Evolutionary conservation across 2,797 vertebrate species (phyloP), one percentile per base, ranked within the genome.

Genomic region (Synaphobranchus kaupii): DNA sequence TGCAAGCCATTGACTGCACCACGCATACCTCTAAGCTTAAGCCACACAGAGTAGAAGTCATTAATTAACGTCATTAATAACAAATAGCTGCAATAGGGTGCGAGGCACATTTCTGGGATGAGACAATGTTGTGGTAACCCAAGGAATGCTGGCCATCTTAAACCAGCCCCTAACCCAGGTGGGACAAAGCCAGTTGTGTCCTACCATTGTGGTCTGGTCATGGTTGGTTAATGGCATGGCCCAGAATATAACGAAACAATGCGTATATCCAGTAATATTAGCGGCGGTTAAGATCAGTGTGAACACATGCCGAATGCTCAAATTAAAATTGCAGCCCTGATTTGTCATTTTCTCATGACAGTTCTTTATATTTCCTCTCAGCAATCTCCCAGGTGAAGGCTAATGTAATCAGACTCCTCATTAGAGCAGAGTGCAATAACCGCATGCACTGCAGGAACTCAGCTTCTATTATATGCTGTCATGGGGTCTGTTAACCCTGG

Each of bases 341-440:
- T 20, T 3, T 76, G 28, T 15, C 71, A 34, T 39, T 68, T 68
- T 68, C 66, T n/a, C n/a, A 80, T 56, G 68, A 78, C 50, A 60
- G 73, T 60, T 52, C 0, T 81, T 48, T 48, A 86, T 54, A 34
- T 82, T 86, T 25, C 44, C 13, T 6, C 20, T 48, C 47, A 56
- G 56, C 50, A 17, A n/a, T 48, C 50, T 58, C 25, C 52, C 63
- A 47, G 83, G 52, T 84, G 34, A 60, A 78, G 28, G 52, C 56
- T 60, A 78, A 87, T 68, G 22, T 20, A 31, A 84, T 52, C 52
- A 60, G 39, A 63, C n/a, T 50, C 50, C 84, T 47, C 44, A 84
- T 80, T 66, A 84, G 47, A 73, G 68, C 34, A 48, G 28, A 78
- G 50, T 54, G 15, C 66, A 76, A 66, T 60, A 84, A 48, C 82